Percentiles rank a stretch among this genome's conserved stretches.
Conservation (phyloP, 2,888 invertebrate species). For the Ariolimax columbianus region DNA sequence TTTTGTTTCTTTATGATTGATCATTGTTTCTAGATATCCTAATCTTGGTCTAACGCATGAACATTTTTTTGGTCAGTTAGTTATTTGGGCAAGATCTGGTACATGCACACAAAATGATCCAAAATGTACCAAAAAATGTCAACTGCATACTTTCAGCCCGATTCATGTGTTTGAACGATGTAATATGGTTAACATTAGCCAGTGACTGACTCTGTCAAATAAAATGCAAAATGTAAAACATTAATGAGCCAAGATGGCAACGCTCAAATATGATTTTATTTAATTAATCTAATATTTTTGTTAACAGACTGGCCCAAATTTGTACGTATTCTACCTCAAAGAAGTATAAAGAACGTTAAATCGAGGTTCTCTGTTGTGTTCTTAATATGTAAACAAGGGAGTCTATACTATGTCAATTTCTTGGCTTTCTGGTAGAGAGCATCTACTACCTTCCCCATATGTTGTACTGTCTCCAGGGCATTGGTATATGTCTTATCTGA, state of each 20-base stretch:
- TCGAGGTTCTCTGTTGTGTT: conserved; percentile 9
- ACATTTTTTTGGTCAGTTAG: not conserved
- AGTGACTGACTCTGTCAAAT: not conserved
- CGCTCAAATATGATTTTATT: not conserved
- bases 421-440: conserved; percentile 99
- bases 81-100: not conserved
- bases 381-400: not conserved
- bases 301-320: not conserved
- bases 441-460: conserved; percentile 99
- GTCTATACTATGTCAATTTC: conserved; percentile 89
- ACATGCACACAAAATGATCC: not conserved
- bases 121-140: not conserved
- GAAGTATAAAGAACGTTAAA: conserved; percentile 11
- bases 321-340: not conserved
- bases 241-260: not conserved
- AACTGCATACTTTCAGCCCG: not conserved
- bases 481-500: conserved; percentile 98
- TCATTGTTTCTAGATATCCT: too few species aligned
- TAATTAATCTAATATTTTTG: not conserved
- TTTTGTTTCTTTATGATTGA: too few species aligned
- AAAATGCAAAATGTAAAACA: not conserved
- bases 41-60: too few species aligned
- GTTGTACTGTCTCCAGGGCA: conserved; percentile 97
- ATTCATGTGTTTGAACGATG: not conserved
- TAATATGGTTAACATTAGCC: not conserved